Conservation (phyloP, 1,140 invertebrate species). For the Saccostrea glomerata region DNA sequence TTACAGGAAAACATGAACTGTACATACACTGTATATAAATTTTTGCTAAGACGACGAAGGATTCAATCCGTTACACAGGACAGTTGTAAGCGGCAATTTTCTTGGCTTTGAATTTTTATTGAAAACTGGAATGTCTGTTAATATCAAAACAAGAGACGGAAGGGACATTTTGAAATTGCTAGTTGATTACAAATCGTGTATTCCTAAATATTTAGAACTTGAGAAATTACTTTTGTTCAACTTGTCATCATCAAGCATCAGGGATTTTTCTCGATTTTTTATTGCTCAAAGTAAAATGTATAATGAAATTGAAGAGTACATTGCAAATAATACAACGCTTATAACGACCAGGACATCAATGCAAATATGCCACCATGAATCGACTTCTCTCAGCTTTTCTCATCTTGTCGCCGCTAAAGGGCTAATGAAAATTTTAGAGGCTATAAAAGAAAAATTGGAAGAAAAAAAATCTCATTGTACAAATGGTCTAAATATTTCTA, state of each 20-base stretch:
- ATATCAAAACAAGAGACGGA: background rate
- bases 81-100: background rate
- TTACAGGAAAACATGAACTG: background rate
- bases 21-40: background rate
- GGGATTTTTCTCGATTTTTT: no score
- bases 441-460: background rate
- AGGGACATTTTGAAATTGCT: background rate
- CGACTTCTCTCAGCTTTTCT: background rate
- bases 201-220: background rate
- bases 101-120: background rate
- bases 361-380: background rate
- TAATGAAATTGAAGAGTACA: background rate
- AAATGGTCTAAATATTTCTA: background rate
- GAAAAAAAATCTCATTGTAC: background rate
- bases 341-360: background rate
- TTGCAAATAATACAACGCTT: background rate
- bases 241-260: background rate
- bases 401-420: background rate
- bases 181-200: background rate
- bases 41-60: background rate
- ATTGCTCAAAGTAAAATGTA: background rate
- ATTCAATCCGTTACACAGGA: background rate
- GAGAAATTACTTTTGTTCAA: background rate
- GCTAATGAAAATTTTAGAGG: background rate
- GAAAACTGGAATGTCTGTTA: background rate